These are phyloP conservation scores for Habrosyne pyritoides DNA, from an alignment of 2,888 invertebrate genomes.

Conservation along the genomic window DNA sequence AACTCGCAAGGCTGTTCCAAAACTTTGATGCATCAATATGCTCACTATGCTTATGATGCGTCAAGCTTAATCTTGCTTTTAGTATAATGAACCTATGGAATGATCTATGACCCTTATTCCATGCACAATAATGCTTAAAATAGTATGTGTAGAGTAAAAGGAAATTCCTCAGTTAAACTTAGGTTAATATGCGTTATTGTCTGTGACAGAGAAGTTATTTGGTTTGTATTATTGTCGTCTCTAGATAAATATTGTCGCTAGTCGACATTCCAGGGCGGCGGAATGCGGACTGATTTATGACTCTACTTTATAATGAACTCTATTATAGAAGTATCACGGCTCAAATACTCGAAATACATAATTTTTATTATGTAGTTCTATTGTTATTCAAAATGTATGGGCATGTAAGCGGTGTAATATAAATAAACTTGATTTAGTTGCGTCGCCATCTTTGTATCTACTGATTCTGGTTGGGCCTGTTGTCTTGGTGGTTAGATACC, in stretches of 20 bases:
- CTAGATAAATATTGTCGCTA: conserved; percentile 15
- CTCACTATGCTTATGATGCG: neutral
- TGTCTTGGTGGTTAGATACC: too few relatives aligned
- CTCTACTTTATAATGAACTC: conserved; percentile 12
- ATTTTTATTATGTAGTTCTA: neutral
- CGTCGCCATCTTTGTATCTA: conserved; percentile 1
- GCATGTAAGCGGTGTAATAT: neutral
- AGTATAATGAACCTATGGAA: neutral
- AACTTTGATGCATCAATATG: too few relatives aligned
- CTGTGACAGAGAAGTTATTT: conserved; percentile 5
- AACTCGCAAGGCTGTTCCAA: too few relatives aligned
- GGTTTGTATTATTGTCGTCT: conserved; percentile 15
- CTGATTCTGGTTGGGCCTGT: too few relatives aligned
- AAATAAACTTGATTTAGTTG: conserved; percentile 6
- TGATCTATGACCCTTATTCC: neutral
- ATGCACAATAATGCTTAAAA: neutral
- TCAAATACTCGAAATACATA: conserved; percentile 6
- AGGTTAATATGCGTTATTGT: conserved; percentile 5
- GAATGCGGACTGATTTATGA: conserved; percentile 33
- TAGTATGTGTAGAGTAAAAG: neutral
- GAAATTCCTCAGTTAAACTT: neutral
- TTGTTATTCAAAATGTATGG: neutral
- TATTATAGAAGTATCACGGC: conserved; percentile 11
- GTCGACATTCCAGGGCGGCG: conserved; percentile 18
- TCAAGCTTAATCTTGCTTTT: neutral